Percentiles rank a stretch among this genome's conserved stretches.
phyloP scores from a whole-genome alignment of 64 coral and sea anemone species.

The Montipora foliosa region DNA sequence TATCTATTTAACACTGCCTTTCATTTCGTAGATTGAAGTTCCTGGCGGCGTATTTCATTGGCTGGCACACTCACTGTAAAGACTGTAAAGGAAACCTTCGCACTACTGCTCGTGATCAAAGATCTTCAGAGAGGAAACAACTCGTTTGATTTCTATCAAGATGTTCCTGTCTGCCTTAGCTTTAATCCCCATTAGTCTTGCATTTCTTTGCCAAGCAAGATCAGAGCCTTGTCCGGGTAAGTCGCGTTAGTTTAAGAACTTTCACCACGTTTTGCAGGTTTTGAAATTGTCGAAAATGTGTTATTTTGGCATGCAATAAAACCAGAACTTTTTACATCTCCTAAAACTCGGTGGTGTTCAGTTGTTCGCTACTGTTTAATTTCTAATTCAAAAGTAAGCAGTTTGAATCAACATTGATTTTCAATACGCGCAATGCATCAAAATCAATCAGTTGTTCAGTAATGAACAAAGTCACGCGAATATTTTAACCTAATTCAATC shows the following conservation, averaged over 20 bases:
- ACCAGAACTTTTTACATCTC: background rate
- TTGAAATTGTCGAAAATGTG: background rate
- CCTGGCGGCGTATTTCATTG: background rate
- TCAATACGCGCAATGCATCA: background rate
- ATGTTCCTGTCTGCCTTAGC: background rate
- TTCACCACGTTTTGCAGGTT: slow-evolving; percentile 8
- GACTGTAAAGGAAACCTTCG: background rate
- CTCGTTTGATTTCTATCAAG: background rate
- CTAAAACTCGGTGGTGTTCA: background rate
- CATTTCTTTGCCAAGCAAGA: background rate
- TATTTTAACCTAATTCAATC: background rate
- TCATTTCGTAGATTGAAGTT: slow-evolving; percentile 34
- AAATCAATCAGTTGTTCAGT: background rate
- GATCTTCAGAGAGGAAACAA: background rate
- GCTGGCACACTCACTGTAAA: background rate
- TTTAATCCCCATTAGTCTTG: background rate
- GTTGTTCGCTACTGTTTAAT: too few relatives aligned
- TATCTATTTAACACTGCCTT: background rate
- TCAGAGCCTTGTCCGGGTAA: slow-evolving; percentile 11
- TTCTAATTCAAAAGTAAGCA: background rate
- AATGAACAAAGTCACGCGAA: background rate
- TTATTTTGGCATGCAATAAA: slow-evolving; percentile 32
- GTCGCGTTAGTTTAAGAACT: background rate
- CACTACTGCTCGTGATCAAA: background rate
- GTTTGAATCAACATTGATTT: slow-evolving; percentile 35